Base-by-base conservation (phyloP, 2,113 vertebrate genomes). In the Uria aalge region DNA sequence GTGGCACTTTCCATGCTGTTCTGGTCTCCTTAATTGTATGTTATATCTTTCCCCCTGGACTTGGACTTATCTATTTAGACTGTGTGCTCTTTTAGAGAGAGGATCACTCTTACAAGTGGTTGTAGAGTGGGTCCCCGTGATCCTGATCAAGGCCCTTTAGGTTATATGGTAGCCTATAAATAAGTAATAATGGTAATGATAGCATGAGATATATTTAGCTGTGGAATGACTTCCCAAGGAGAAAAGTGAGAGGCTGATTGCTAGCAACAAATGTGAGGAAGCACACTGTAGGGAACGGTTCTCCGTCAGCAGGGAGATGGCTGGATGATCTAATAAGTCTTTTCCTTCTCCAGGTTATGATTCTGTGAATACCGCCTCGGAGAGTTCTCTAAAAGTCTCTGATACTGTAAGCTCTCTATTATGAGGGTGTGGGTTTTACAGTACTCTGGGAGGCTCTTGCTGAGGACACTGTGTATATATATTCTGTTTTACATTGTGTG, bases 301-400 rank as follows among this genome's bases (percentile, higher is more conserved):
- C 67, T 90, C 50, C 3, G 27, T 96, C 94, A 94, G 73, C 83
- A 78, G 88, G 73, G 92, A 95, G 83, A 82, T 79, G 62, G 13
- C 80, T 94, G 76, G 86, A 94, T 95, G 92, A 81, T 96, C 91
- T 91, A 87, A 91, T 94, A 94, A 94, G 92, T 96, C 91, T 96
- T 93, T 95, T 93, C 68, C 79, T 93, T 95, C 92, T 96, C 64
- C 92, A 40, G 88, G 73, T 94, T 97, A 86, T 95, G 92, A 91
- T 96, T 95, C 52, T 92, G 34, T 92, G 94, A 96, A 96, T 91
- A 85, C 86, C 6, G 41, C 94, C 95, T 97, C 0, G 0, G 89
- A 97, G 92, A 91, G 69, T 94, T 94, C 66, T 92, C 68, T 91
- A 52, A 84, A 95, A 97, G 79, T 96, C 86, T 92, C 76, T 95